phyloP scores from a whole-genome alignment of 2,113 vertebrate species.

The Hydrochoerus hydrochaeris region DNA sequence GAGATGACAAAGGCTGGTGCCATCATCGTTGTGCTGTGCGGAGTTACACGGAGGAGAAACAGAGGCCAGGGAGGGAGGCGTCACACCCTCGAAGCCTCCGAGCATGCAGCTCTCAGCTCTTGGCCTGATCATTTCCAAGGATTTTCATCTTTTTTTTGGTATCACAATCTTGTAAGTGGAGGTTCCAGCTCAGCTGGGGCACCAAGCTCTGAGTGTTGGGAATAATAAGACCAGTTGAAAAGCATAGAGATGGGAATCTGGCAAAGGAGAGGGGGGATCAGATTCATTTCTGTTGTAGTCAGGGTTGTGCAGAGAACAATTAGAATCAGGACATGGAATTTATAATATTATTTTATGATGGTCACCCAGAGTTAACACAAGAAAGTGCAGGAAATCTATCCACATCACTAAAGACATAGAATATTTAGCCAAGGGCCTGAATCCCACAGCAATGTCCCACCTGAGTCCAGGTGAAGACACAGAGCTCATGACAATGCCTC shows the following conservation, averaged over 20 bases:
- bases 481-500: no score
- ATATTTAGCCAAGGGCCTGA: no score
- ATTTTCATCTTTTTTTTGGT: background rate
- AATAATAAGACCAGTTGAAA: background rate
- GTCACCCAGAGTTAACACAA: no score
- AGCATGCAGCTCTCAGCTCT: background rate
- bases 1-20: background rate
- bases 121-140: background rate
- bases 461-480: no score
- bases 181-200: background rate
- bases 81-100: background rate
- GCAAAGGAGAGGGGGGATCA: background rate
- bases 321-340: no score
- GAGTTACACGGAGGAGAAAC: background rate
- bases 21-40: fast-evolving
- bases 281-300: no score
- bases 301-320: no score
- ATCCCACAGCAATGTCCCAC: no score
- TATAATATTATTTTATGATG: no score
- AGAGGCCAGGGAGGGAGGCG: background rate
- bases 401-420: no score
- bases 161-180: background rate
- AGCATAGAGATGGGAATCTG: background rate
- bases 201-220: background rate
- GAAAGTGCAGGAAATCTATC: no score